Base-by-base conservation (phyloP, 1,140 invertebrate genomes). In the Calephelis virginiensis region DNA sequence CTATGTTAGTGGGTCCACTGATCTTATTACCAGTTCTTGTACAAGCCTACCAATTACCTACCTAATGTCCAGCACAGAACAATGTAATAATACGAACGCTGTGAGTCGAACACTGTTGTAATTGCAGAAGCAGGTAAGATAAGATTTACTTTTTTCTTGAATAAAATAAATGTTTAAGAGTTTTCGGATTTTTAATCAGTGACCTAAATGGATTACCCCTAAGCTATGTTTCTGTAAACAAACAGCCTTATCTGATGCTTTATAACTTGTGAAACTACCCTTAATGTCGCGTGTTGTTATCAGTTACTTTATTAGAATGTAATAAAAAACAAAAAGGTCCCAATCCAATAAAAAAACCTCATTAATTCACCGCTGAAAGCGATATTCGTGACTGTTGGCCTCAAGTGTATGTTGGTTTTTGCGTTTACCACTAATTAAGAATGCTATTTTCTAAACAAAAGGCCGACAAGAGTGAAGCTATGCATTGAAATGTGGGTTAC, bases 351-450 rank as follows among this genome's bases (percentile, higher is more conserved):
- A 63, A 63, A 17, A 56, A 56, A 56, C 53, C 53, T 63, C 61
- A 63, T 63, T 63, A 63, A 63, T 63, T 63, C 28, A 47, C 13
- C 43, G 46, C 61, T 63, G 61, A 63, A 63, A 63, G 61, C 61
- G 61, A 63, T 63, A 63, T 63, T 63, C 61, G 61, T 63, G 61
- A 63, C 61, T 63, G 40, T 62, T 17, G 46, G 13, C 61, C 61
- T 63, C 61, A 63, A 63, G 61, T 46, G 61, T 63, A 63, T 47
- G 61, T 63, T 45, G 47, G 47, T 48, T 48, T 63, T 63, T 46
- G 45, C 45, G 47, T 47, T 46, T 63, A 28, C 61, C 61, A 28
- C 61, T 63, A 47, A 63, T 63, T 63, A 63, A 63, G 61, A 45
- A 48, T 17, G 40, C 61, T 8, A 17, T 47, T 63, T 59, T 59